Evolutionary conservation across 30 jellyfish, hydroid and myxozoan species (phyloP), one percentile per base, ranked within the genome.

Genomic region (Catostylus mosaicus): DNA sequence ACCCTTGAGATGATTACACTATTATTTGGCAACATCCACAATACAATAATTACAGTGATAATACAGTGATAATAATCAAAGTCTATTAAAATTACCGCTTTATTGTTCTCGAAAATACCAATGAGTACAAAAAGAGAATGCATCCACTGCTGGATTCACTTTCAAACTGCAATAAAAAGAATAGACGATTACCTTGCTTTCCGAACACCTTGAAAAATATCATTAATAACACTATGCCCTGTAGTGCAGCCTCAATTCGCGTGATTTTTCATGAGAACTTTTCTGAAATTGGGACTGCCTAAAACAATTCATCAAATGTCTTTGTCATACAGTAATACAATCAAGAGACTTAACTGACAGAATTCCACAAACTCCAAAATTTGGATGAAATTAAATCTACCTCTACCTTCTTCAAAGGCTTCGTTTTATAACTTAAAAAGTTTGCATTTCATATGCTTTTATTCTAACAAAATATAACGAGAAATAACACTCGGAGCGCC

Each of bases 91-190:
- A 30, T 0, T 77, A 88, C 96, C 88, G 80, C 67, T 91, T 32
- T 10, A 91, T 71, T 24, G 90, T 87, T 40, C 93, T 52, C 3
- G 98, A 75, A 23, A 91, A 75, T 0, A 91, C 67, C 56, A 85
- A 40, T 2, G 98, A 84, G 63, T 91, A 91, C 37, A 91, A 45
- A 37, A 91, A 67, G 63, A 91, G 60, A 4, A 91, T 60, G 72
- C 96, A 84, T 20, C 98, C 98, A 34, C 67, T 66, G 47, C 83
- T 27, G 24, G 78, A 27, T 30, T 68, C 93, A 38, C 80, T 60
- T 57, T 88, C 88, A 48, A 88, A 88, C 96, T 88, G 75, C 1
- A 85, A 31, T 7, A 30, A 0, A 57, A 46, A 67, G 31, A 33
- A 60, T 5, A 27, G 1, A 43, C 34, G 19, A 22, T 14, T 36